These are phyloP conservation scores for Pygoscelis adeliae DNA, from an alignment of 2,113 vertebrate species.

Conservation along the genomic window DNA sequence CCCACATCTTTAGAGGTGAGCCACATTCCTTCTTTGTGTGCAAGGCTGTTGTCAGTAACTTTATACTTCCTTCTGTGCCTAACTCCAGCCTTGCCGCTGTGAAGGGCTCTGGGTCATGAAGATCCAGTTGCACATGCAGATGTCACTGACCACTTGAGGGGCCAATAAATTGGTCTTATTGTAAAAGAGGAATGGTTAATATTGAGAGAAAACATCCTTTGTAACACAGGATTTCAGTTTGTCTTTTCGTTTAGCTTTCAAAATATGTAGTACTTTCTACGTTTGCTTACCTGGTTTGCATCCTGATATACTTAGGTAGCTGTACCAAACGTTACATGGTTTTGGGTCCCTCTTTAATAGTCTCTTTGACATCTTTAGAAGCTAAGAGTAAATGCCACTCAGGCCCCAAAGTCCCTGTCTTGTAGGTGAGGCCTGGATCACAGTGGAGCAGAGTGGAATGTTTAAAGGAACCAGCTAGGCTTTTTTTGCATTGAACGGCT, in stretches of 20 bases:
- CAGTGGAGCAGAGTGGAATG: background rate
- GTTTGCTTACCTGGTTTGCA: background rate
- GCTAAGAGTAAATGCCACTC: background rate
- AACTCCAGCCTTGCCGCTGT: background rate
- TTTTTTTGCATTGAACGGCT: background rate
- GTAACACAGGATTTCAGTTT: background rate
- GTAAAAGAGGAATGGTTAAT: background rate
- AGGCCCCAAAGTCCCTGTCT: background rate
- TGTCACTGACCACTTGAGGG: background rate
- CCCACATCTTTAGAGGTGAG: background rate
- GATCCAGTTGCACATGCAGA: background rate
- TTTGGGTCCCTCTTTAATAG: background rate
- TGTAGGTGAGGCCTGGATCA: too few species aligned
- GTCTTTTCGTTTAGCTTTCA: background rate
- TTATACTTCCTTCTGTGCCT: background rate
- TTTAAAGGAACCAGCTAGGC: background rate
- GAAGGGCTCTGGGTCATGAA: background rate
- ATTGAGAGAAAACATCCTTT: background rate
- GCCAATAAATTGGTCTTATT: background rate
- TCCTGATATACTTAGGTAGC: background rate
- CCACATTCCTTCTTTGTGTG: background rate
- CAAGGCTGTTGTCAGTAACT: conserved; percentile 37
- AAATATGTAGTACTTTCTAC: accelerated
- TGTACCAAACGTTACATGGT: background rate
- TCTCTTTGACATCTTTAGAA: background rate